Conservation (phyloP, 1,140 invertebrate genomes). For the Drosophila erecta region DNA sequence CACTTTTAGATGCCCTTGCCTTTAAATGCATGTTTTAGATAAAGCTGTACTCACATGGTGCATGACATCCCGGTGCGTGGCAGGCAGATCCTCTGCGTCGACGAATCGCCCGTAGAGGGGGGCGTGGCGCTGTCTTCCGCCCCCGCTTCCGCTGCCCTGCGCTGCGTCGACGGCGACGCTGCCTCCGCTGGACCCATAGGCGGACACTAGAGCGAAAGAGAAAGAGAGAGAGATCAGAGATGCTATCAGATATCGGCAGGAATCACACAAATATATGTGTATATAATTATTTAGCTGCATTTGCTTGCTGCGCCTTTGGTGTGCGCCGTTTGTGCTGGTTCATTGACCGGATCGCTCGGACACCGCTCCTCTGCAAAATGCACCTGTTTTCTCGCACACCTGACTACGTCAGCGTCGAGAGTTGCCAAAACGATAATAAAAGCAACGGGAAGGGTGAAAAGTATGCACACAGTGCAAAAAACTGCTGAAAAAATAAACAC, state of each 20-base stretch:
- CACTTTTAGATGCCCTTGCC: no score
- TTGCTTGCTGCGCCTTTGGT: not conserved
- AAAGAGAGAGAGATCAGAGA: not conserved
- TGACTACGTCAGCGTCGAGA: slow-evolving; percentile 29
- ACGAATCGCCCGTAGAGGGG: slow-evolving; percentile 95
- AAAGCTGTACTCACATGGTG: slow-evolving; percentile 77
- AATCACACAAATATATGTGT: not conserved
- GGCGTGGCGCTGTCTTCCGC: slow-evolving; percentile 86
- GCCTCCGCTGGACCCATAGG: slow-evolving; percentile 81
- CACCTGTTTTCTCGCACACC: slow-evolving; percentile 45
- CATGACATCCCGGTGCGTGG: slow-evolving; percentile 84
- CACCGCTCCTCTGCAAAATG: slow-evolving; percentile 21
- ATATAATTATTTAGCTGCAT: not conserved
- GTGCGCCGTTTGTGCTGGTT: slow-evolving; percentile 18
- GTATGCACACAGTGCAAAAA: not conserved
- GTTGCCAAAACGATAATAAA: slow-evolving; percentile 38
- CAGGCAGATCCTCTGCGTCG: slow-evolving; percentile 91
- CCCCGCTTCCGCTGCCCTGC: slow-evolving; percentile 60
- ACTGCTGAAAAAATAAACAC: not conserved
- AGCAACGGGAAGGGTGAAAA: not conserved
- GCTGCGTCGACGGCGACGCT: slow-evolving; percentile 71
- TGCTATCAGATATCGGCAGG: slow-evolving; percentile 1
- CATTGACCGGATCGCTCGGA: slow-evolving; percentile 40
- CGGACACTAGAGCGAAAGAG: slow-evolving; percentile 62
- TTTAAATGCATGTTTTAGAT: not conserved